These are phyloP conservation scores for Oreochromis aureus DNA, from an alignment of 2,113 vertebrate species.

Conservation along the genomic window DNA sequence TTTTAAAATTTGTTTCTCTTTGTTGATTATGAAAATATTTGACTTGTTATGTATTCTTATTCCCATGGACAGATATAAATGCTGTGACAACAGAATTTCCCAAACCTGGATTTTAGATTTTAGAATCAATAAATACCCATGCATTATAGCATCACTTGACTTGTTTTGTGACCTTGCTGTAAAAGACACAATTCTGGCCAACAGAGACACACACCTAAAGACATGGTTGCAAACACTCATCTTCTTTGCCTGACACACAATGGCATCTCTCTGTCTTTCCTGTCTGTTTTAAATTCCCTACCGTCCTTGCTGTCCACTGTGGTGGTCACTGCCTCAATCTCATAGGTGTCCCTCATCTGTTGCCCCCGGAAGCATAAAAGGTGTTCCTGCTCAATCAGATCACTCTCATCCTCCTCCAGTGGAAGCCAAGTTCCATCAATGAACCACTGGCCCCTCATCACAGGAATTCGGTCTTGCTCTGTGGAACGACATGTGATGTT, in stretches of 20 bases:
- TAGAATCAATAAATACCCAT: not conserved
- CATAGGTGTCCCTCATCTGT: constrained; percentile 86
- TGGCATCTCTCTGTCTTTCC: not conserved
- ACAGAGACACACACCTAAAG: not conserved
- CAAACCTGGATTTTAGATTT: not conserved
- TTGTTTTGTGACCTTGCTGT: not conserved
- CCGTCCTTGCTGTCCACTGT: constrained; percentile 88
- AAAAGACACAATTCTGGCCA: not conserved
- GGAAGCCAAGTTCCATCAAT: constrained; percentile 94
- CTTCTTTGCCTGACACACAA: not conserved
- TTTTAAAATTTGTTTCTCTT: not conserved
- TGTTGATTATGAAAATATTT: not conserved
- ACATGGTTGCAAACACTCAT: not conserved
- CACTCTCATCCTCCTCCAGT: constrained; percentile 92
- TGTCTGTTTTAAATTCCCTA: constrained; percentile 56
- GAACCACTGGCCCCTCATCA: constrained; percentile 98
- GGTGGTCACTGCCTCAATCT: constrained; percentile 79
- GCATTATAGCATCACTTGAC: not conserved
- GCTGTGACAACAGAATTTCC: not conserved
- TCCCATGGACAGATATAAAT: not conserved
- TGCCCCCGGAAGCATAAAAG: constrained; percentile 86
- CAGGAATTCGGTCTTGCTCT: constrained; percentile 92
- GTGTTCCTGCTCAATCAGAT: constrained; percentile 90
- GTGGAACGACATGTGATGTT: not conserved
- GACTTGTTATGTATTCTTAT: not conserved